Conservation (phyloP, 2,797 vertebrate genomes). For the Syndactyla subalaris region DNA sequence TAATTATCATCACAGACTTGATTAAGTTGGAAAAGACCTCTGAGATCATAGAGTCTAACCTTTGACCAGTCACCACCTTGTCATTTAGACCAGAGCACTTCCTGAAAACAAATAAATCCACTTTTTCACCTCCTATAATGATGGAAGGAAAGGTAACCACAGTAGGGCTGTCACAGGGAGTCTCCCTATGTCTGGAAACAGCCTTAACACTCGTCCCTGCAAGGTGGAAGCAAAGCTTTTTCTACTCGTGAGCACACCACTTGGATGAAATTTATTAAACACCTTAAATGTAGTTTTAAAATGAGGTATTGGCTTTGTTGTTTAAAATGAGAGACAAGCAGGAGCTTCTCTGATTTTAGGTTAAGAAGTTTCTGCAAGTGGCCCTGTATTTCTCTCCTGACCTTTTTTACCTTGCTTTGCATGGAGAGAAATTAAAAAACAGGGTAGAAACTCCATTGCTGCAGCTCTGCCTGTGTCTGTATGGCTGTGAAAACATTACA, state of each 20-base stretch:
- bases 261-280: fast-evolving
- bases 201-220: fast-evolving
- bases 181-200: not conserved
- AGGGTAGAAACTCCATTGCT: not conserved
- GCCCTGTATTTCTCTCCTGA: fast-evolving
- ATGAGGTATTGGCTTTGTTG: fast-evolving
- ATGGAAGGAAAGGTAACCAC: not conserved
- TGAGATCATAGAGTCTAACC: not conserved
- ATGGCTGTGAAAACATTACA: not conserved
- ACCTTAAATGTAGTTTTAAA: not conserved
- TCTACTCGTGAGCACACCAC: fast-evolving
- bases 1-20: not conserved
- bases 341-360: fast-evolving
- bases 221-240: not conserved
- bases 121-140: not conserved
- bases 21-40: not conserved
- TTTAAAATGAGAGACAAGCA: not conserved
- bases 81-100: not conserved
- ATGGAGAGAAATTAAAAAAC: not conserved
- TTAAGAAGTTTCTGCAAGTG: not conserved
- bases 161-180: not conserved
- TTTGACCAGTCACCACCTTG: not conserved
- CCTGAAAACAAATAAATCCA: not conserved
- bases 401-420: not conserved
- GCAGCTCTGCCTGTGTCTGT: not conserved